Percentiles rank a stretch among this genome's conserved stretches.
phyloP scores from a whole-genome alignment of 2,797 vertebrate species.

The Acanthornis magna region DNA sequence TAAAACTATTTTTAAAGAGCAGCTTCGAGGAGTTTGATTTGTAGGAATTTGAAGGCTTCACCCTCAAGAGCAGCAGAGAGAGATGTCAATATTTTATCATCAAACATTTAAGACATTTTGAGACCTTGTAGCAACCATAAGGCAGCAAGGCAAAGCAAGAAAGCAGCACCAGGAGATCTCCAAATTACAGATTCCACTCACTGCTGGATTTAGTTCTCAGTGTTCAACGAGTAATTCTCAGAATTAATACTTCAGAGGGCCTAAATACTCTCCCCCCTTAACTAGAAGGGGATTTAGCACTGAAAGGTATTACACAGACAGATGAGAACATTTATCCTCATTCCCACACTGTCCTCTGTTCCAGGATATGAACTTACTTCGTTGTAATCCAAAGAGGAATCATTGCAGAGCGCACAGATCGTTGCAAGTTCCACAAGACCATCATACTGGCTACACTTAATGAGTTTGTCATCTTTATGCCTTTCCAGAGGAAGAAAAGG shows the following conservation, averaged over 20 bases:
- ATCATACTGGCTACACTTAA: constrained; percentile 86
- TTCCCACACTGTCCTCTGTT: background rate
- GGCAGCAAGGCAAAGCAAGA: background rate
- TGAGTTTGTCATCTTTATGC: constrained; percentile 84
- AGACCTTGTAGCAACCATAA: background rate
- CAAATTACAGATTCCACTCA: background rate
- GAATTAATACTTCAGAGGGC: background rate
- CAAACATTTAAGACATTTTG: background rate
- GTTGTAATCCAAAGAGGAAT: constrained; percentile 97
- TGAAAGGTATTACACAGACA: background rate
- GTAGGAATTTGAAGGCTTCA: background rate
- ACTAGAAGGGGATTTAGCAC: background rate
- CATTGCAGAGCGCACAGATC: constrained; percentile 96
- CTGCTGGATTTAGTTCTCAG: background rate
- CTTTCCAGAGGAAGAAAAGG: constrained; percentile 70
- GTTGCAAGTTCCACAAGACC: constrained; percentile 92
- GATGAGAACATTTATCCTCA: background rate
- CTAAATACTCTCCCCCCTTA: background rate
- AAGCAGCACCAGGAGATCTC: background rate
- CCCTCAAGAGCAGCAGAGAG: background rate
- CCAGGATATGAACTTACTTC: constrained; percentile 80
- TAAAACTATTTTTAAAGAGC: background rate
- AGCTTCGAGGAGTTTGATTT: background rate
- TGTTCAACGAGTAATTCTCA: background rate
- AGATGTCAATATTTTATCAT: background rate